phyloP scores from a whole-genome alignment of 2,888 invertebrate genomes.

The Drosophila picticornis region DNA sequence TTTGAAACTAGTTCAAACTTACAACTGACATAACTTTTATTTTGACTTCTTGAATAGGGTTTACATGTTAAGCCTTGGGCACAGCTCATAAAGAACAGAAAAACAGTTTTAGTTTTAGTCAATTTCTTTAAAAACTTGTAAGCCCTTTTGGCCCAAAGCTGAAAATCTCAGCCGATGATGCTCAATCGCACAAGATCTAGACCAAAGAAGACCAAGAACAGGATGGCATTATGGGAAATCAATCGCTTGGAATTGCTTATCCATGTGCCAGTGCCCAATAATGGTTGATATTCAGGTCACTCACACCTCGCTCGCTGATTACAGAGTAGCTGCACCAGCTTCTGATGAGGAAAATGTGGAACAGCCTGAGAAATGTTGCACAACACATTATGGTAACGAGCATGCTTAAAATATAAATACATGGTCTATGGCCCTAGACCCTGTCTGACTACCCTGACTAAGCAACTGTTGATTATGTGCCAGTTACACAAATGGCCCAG shows the following conservation, averaged over 20 bases:
- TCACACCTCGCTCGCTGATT: conserved; percentile 70
- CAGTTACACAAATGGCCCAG: conserved; percentile 77
- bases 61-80: not conserved
- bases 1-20: not conserved
- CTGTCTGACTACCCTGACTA: conserved; percentile 57
- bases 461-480: conserved; percentile 79
- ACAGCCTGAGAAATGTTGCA: conserved; percentile 55
- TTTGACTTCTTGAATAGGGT: not conserved
- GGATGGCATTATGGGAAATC: conserved; percentile 21
- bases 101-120: not conserved
- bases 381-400: conserved; percentile 78
- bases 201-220: not conserved
- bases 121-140: not conserved
- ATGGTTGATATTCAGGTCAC: conserved; percentile 62
- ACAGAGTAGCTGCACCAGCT: conserved; percentile 40
- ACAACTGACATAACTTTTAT: not conserved
- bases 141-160: too few relatives aligned
- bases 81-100: not conserved
- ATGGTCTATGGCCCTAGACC: conserved; percentile 40
- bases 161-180: conserved; percentile 10
- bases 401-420: conserved; percentile 55
- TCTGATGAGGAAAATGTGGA: conserved; percentile 29
- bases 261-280: conserved; percentile 37
- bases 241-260: conserved; percentile 29
- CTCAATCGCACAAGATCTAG: conserved; percentile 17